phyloP scores from a whole-genome alignment of 2,888 invertebrate species.

The Cetonia aurata region DNA sequence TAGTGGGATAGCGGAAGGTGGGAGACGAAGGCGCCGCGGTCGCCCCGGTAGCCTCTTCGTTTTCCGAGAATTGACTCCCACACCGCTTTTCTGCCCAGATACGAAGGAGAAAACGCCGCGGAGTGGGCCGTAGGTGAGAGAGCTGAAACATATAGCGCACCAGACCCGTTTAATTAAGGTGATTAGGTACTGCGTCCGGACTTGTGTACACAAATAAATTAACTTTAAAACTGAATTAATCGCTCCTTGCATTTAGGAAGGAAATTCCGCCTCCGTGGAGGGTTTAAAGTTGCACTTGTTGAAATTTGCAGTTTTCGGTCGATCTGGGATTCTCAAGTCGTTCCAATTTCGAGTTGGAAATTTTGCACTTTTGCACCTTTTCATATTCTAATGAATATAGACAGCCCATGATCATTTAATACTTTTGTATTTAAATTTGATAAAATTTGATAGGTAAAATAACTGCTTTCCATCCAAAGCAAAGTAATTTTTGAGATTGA shows the following conservation, averaged over 20 bases:
- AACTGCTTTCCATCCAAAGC: no score
- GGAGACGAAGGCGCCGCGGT: slow-evolving; percentile 27
- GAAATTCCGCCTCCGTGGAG: slow-evolving; percentile 43
- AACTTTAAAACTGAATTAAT: slow-evolving; percentile 68
- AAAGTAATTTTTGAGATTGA: no score
- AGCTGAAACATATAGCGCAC: slow-evolving; percentile 54
- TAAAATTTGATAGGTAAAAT: no score
- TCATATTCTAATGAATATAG: no score
- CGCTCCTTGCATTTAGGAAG: slow-evolving; percentile 66
- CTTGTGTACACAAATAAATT: slow-evolving; percentile 67
- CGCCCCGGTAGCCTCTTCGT: slow-evolving; percentile 16
- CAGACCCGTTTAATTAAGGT: slow-evolving; percentile 67
- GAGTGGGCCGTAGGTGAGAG: slow-evolving; percentile 32
- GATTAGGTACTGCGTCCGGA: slow-evolving; percentile 65
- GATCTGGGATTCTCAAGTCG: no score
- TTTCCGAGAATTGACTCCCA: slow-evolving; percentile 45
- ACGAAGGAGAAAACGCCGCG: background rate
- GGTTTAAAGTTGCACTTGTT: slow-evolving; percentile 60
- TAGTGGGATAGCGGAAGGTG: slow-evolving; percentile 27
- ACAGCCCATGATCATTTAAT: no score
- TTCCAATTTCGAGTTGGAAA: no score
- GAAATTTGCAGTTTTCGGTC: slow-evolving; percentile 61
- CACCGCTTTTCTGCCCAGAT: background rate
- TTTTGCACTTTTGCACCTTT: no score
- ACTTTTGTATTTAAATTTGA: no score